Evolutionary conservation across 2,113 vertebrate species (phyloP).

Genomic region (Cebus imitator): DNA sequence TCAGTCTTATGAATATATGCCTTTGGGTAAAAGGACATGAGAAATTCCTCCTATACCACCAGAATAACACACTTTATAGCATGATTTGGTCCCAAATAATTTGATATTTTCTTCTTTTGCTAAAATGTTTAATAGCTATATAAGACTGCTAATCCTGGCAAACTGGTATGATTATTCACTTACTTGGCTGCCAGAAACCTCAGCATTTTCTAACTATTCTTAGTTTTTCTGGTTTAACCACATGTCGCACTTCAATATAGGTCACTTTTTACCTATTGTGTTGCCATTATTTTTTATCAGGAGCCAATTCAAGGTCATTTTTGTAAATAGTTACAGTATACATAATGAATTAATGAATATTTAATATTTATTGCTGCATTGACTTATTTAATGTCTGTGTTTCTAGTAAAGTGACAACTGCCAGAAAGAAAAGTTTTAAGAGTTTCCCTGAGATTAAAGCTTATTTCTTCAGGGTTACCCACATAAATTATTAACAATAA

Average conservation of each 20-base stretch:
- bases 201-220: not conserved
- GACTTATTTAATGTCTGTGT: constrained; percentile 10
- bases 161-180: constrained; percentile 53
- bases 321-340: not conserved
- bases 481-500: constrained; percentile 7
- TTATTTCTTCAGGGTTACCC: constrained; percentile 6
- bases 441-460: not conserved
- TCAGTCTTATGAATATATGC: not conserved
- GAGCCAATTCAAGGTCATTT: constrained; percentile 12
- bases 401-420: constrained; percentile 39
- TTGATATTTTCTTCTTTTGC: constrained; percentile 13
- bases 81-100: not conserved
- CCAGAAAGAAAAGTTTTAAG: constrained; percentile 38
- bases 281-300: constrained; percentile 35
- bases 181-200: constrained; percentile 14
- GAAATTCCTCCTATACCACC: not conserved
- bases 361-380: constrained; percentile 20
- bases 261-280: constrained; percentile 39
- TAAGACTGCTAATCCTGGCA: constrained; percentile 48
- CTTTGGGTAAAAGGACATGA: not conserved
- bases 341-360: constrained; percentile 24
- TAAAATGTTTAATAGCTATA: constrained; percentile 27
- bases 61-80: not conserved
- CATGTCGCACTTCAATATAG: not conserved
- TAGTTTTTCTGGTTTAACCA: not conserved